Base-by-base conservation (phyloP, 2,797 vertebrate genomes). In the Melanotaenia trifasciata region DNA sequence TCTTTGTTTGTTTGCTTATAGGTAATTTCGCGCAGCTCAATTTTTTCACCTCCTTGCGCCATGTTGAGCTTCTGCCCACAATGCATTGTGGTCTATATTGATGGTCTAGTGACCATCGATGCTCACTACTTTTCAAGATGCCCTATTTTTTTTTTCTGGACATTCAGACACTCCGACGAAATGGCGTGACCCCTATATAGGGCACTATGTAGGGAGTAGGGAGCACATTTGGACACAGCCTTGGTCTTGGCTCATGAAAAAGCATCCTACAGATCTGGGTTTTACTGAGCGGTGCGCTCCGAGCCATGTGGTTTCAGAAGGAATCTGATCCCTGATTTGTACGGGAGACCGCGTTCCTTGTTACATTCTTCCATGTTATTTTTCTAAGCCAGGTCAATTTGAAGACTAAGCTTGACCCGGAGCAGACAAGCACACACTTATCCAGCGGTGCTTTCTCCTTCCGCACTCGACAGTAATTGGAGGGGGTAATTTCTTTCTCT, bases 401-500 rank as follows among this genome's bases (percentile, higher is more conserved):
- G 76, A 78, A 85, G 86, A 68, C 80, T 78, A 32, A 14, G 69
- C 64, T 18, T 83, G 89, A 91, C 86, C 87, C 28, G 32, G 61
- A 79, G 50, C 88, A 90, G 88, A 77, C 51, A 59, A 72, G 79
- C 63, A 76, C 10, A 79, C 71, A 67, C 79, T 66, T 71, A 81
- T 79, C 64, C 71, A 87, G 80, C 59, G 76, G 74, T 57, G 47
- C 72, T 33, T 60, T 13, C 75, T 28, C 26, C 70, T 50, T 36
- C 45, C 24, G 18, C 51, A 4, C 72, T 68, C 57, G 4, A 60
- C 75, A 51, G 84, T 91, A 91, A 92, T 88, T 87, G 86, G 54
- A 50, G 83, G 36, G 80, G 80, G 50, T 58, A 87, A 89, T 93
- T 93, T 93, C 83, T 93, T 89, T 90, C 91, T 92, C 87, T 94